Evolutionary conservation across 2,888 invertebrate genomes (phyloP).

Genomic region (Geotrupes spiniger): DNA sequence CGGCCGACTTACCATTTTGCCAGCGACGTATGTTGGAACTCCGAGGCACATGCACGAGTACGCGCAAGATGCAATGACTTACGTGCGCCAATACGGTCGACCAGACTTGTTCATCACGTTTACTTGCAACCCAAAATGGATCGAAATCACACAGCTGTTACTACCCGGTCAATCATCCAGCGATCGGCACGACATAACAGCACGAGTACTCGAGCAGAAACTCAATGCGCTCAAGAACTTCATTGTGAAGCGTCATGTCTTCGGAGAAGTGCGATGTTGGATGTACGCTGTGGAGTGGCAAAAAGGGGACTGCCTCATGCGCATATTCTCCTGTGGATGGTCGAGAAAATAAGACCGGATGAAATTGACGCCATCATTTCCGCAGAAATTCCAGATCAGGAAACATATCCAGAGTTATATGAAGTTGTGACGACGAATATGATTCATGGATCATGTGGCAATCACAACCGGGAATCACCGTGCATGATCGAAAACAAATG

Average conservation of each 20-base stretch:
- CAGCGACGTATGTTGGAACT: slow-evolving; percentile 33
- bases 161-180: slow-evolving; percentile 13
- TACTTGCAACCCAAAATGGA: slow-evolving; percentile 37
- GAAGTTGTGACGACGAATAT: slow-evolving; percentile 38
- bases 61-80: slow-evolving; percentile 39
- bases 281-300: slow-evolving; percentile 39
- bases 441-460: slow-evolving; percentile 48
- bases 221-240: slow-evolving; percentile 27
- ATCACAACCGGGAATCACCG: slow-evolving; percentile 37
- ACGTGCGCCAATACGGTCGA: slow-evolving; percentile 39
- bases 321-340: slow-evolving; percentile 37
- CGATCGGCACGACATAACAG: slow-evolving; percentile 33
- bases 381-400: slow-evolving; percentile 38
- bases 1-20: too few species aligned
- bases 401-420: slow-evolving; percentile 33
- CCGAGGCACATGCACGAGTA: slow-evolving; percentile 40
- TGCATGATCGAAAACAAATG: slow-evolving; percentile 47
- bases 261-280: slow-evolving; percentile 26
- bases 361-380: slow-evolving; percentile 39
- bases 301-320: slow-evolving; percentile 36
- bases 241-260: slow-evolving; percentile 14
- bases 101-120: slow-evolving; percentile 39
- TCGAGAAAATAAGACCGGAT: slow-evolving; percentile 33
- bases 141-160: slow-evolving; percentile 26
- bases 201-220: slow-evolving; percentile 33